These are phyloP conservation scores for Puma concolor DNA, from an alignment of 2,113 vertebrate species.

Conservation along the genomic window DNA sequence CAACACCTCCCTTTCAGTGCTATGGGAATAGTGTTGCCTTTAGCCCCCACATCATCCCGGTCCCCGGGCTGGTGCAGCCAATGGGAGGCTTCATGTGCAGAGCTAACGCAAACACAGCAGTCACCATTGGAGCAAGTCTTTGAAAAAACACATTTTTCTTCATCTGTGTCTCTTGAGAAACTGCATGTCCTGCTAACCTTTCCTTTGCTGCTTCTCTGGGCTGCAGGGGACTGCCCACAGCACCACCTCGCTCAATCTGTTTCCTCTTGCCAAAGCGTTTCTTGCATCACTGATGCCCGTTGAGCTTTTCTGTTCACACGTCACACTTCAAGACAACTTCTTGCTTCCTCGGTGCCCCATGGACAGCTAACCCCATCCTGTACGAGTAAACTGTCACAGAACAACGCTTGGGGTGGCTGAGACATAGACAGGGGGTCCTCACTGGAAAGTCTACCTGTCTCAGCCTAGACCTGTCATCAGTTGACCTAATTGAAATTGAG, in stretches of 20 bases:
- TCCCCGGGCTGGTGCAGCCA: too few species aligned
- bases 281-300: neutral
- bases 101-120: neutral
- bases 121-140: neutral
- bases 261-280: neutral
- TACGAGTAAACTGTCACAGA: constrained; percentile 48
- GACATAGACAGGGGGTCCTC: neutral
- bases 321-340: constrained; percentile 61
- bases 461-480: constrained; percentile 61
- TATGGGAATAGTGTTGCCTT: accelerated
- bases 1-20: neutral
- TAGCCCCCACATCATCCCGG: neutral
- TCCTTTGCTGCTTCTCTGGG: constrained; percentile 14
- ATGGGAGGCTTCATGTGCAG: neutral
- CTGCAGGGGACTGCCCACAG: neutral
- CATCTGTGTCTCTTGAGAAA: constrained; percentile 27
- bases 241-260: accelerated
- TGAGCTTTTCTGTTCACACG: constrained; percentile 70
- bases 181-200: constrained; percentile 47
- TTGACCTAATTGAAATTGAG: constrained; percentile 70
- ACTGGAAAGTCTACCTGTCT: constrained; percentile 32
- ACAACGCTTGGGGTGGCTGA: neutral
- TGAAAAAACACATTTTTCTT: neutral
- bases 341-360: constrained; percentile 47
- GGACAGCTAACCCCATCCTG: constrained; percentile 15